Evolutionary conservation across 2,797 vertebrate species (phyloP), one percentile per base, ranked within the genome.

Genomic region (Gymnoscopelus braueri): DNA sequence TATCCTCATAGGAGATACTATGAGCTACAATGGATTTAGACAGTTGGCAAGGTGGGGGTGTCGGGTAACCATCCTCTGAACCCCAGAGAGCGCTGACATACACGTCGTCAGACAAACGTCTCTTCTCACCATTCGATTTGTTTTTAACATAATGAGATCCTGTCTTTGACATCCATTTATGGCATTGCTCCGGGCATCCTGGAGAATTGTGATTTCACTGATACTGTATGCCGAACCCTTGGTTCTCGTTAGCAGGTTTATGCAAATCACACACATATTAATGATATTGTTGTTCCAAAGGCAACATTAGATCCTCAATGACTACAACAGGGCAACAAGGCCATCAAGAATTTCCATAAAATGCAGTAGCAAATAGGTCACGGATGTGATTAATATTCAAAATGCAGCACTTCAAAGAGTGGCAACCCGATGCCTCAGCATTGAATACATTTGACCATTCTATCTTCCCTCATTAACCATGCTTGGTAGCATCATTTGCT

Each of bases 11-110:
- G 89, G 87, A 84, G 79, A 83, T 75, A 83, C 83, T 85, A 74
- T 60, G 62, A 85, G 81, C 88, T 87, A 84, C 86, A 89, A 87
- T 88, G 81, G 83, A 78, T 83, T 69, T 74, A 79, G 88, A 91
- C 91, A 93, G 90, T 90, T 91, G 90, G 91, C 63, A 82, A 86
- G 87, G 90, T 90, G 88, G 84, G 83, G 74, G 84, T 84, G 84
- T 79, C 75, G 74, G 77, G 75, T 78, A 90, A 82, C 82, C 81
- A 71, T 85, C 83, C 71, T 52, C 71, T 64, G 70, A 78, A 87
- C 90, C 83, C 82, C 19, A n/a, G 87, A 84, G 88, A 89, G 63
- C 29, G 14, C 59, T 50, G 67, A 67, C 79, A 77, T 70, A 78
- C 69, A 75, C 81, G 79, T 85, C 88, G 82, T 88, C 88, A 87